Evolutionary conservation across 2,888 invertebrate genomes (phyloP), one percentile per base, ranked within the genome.

Genomic region (Spodoptera littoralis): DNA sequence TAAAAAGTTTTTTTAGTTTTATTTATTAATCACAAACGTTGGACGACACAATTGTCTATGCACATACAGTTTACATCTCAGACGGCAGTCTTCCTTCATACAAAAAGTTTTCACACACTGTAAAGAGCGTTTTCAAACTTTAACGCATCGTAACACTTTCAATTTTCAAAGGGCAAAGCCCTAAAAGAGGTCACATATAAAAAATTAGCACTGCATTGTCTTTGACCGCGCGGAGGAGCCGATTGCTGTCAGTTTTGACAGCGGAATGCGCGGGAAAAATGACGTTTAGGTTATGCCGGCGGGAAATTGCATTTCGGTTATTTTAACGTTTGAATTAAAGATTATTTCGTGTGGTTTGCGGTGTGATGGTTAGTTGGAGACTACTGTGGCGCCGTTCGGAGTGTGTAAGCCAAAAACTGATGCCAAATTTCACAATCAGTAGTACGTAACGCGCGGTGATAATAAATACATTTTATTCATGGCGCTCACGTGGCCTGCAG

Each of bases 341-440:
- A 44, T 55, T 43, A 60, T 54, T 48, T 54, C 22, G 72, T 76
- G 83, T 70, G 65, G 70, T 66, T 77, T 70, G 73, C 69, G 47
- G 74, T 59, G 44, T 55, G 84, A 77, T 73, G 73, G 77, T 82
- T 73, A 74, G 77, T 53, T 63, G 66, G 59, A 70, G 50, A 90
- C 90, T 90, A 86, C 67, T 73, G 76, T 75, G 72, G 77, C 83
- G 82, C 78, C 78, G 73, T 59, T 41, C 57, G 45, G 11, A 60
- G 74, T 75, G 69, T 75, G 76, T 67, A 76, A 71, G 91, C 93
- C 92, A 91, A 88, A 84, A 80, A 71, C 61, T 78, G 82, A 77
- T 93, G 93, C 93, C 93, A 93, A 93, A 89, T 93, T 92, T 88
- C 92, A 85, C 91, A 92, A 92, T 86, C 84, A 68, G 69, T 57